A percentile compares a stretch with the other conserved stretches of the same genome.
Conservation (phyloP, 2,888 invertebrate species). For the Flexamia atlantica region DNA sequence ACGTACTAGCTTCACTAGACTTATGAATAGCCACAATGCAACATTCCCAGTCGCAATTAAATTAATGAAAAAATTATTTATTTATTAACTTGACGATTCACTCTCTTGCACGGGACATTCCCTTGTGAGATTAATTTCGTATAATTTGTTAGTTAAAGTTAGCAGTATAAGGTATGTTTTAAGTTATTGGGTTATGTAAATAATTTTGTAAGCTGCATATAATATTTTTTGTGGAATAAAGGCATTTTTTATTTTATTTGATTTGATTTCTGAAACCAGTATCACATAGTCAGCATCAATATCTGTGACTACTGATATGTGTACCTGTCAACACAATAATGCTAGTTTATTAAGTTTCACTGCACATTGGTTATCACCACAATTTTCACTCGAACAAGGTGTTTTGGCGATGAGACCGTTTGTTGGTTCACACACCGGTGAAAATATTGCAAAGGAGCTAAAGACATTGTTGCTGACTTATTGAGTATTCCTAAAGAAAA, state of each 20-base stretch:
- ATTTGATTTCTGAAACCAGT: not conserved
- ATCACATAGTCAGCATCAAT: not conserved
- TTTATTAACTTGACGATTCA: no score
- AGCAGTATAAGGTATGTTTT: no score
- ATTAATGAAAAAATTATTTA: slow-evolving; percentile 27
- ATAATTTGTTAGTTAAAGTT: no score
- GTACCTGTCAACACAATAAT: slow-evolving; percentile 2
- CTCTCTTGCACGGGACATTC: no score
- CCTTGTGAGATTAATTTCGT: no score
- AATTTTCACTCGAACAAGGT: slow-evolving; percentile 15
- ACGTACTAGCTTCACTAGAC: slow-evolving; percentile 12
- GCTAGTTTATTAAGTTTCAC: not conserved
- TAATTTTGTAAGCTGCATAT: no score
- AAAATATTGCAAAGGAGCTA: not conserved
- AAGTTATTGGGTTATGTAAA: no score
- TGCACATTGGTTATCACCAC: slow-evolving; percentile 2
- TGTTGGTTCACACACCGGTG: slow-evolving; percentile 29
- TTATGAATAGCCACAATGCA: slow-evolving; percentile 36
- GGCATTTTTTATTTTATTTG: no score
- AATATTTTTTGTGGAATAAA: not conserved
- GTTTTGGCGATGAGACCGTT: slow-evolving; percentile 23
- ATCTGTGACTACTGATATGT: slow-evolving; percentile 31
- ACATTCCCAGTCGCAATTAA: slow-evolving; percentile 15
- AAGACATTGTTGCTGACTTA: not conserved
- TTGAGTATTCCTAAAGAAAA: slow-evolving; percentile 9